Percentiles rank a stretch among this genome's conserved stretches.
Evolutionary conservation across 2,113 vertebrate species (phyloP).

Genomic region (Asarcornis scutulata): DNA sequence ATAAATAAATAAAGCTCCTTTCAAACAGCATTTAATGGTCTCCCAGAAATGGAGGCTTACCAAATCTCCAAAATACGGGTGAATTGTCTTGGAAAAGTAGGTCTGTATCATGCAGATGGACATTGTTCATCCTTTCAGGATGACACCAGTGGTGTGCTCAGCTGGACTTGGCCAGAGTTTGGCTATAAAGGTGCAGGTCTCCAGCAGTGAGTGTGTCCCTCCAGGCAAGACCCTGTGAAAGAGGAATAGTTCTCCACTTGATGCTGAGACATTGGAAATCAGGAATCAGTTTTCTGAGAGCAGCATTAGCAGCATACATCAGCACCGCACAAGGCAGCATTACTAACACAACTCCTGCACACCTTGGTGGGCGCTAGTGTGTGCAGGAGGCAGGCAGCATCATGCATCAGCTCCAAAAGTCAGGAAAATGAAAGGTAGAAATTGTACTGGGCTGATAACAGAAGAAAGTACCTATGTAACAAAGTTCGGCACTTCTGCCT

Average conservation of each 20-base stretch:
- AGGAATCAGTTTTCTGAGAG: neutral
- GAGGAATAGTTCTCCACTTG: neutral
- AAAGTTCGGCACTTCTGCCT: neutral
- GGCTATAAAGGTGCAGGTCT: neutral
- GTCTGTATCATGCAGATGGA: neutral
- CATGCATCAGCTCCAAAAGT: neutral
- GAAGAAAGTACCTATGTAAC: neutral
- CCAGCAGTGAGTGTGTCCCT: neutral
- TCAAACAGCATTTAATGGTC: neutral
- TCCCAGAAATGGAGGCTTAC: neutral
- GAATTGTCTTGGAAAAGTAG: neutral
- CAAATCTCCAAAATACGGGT: neutral
- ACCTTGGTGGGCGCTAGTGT: neutral
- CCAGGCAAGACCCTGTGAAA: neutral
- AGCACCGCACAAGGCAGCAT: neutral
- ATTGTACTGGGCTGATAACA: neutral
- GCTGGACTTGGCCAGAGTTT: neutral
- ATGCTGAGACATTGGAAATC: neutral
- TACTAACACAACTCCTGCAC: neutral
- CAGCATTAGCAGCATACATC: neutral
- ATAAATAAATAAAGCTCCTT: neutral
- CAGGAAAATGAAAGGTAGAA: neutral
- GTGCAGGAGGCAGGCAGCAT: neutral
- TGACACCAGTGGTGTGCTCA: neutral
- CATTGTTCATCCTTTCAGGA: neutral